Base-by-base conservation (phyloP, 2,113 vertebrate genomes). In the Labeo rohita region DNA sequence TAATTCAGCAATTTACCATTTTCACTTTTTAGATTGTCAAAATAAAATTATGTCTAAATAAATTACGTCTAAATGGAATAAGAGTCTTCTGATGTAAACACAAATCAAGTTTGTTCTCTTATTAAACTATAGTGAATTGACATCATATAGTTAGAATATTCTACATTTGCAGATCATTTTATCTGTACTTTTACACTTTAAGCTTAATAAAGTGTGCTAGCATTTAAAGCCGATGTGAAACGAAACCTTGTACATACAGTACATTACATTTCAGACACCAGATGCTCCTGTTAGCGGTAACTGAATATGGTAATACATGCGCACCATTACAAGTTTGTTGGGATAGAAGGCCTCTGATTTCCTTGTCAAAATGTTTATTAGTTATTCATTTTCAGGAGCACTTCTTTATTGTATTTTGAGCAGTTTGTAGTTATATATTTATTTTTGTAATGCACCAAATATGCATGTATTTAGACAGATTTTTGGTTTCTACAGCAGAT, bases 211-310 rank as follows among this genome's bases (percentile, higher is more conserved):
- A 59, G 56, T 61, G 6, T 12, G 23, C 12, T 76, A 10, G 13
- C 49, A 16, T 80, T 80, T 49, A 63, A 80, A 80, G 43, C 23
- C 13, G 8, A 28, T 47, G 13, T 63, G 39, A 28, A 65, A 80
- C 63, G n/a, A 68, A 52, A 36, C 9, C 63, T 13, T 82, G 15
- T n/a, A 18, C 47, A 52, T 52, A 36, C 45, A 82, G 45, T 52
- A 8, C 59, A 12, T 66, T 68, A 68, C 61, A 36, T 47, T 36
- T 50, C 4, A 68, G 47, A 36, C 65, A 39, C 15, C 80, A 39
- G 63, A 34, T 49, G 28, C 80, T 15, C 8, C 13, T 81, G 61
- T 49, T 45, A 61, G 77, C 11, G 45, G 77, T 47, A 70, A 82
- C 8, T 82, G 63, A 82, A 82, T 82, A 50, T 36, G 47, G 47